Percentiles rank a stretch among this genome's conserved stretches.
These are phyloP conservation scores for Eonycteris spelaea DNA, from an alignment of 2,113 vertebrate genomes.

Conservation along the genomic window DNA sequence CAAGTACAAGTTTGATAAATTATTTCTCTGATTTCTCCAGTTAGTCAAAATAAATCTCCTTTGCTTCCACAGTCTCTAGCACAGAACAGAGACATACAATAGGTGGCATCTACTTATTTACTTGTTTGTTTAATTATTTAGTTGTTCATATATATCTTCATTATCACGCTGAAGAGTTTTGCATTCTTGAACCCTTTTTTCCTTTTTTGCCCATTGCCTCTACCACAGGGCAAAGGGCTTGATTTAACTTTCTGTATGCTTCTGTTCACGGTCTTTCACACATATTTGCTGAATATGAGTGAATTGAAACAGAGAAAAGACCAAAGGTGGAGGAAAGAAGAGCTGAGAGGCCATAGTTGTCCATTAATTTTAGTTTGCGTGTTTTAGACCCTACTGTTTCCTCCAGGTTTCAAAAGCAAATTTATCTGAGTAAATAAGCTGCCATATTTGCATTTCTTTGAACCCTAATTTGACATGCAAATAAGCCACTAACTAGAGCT, in stretches of 20 bases:
- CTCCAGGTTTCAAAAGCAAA: slow-evolving; percentile 76
- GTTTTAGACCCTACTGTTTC: slow-evolving; percentile 62
- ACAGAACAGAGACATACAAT: not conserved
- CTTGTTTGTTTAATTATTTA: not conserved
- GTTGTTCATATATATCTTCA: not conserved
- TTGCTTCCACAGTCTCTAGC: not conserved
- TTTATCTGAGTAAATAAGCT: slow-evolving; percentile 73
- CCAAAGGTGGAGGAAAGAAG: not conserved
- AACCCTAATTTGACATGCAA: slow-evolving; percentile 75
- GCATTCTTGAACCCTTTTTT: not conserved
- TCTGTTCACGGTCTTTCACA: not conserved
- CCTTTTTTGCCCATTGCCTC: not conserved
- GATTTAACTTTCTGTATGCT: not conserved
- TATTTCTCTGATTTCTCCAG: slow-evolving; percentile 4
- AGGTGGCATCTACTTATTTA: not conserved
- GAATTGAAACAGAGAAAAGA: not conserved
- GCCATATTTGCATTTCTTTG: slow-evolving; percentile 76
- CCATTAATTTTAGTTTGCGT: slow-evolving; percentile 52
- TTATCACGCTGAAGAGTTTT: not conserved
- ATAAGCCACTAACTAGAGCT: slow-evolving; percentile 67
- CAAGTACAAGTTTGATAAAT: not conserved
- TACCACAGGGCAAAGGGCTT: not conserved
- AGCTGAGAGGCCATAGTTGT: not conserved
- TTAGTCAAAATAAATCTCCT: not conserved
- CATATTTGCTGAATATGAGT: not conserved